Conservation (phyloP, 2,888 invertebrate genomes). For the Microctonus brassicae region DNA sequence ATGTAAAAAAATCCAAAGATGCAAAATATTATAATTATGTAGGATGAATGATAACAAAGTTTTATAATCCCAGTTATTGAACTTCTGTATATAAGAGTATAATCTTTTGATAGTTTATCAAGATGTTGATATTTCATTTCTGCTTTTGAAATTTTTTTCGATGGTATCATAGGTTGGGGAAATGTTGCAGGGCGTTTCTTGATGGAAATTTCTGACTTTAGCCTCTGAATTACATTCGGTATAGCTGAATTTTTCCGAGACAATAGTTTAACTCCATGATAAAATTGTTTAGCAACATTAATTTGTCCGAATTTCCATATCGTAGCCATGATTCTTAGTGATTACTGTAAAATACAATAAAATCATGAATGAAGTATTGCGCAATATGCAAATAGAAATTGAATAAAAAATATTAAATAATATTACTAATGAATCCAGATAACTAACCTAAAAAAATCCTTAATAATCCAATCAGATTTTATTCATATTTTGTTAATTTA, state of each 20-base stretch:
- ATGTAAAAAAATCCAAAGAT: neutral
- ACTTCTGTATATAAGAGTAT: neutral
- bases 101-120: neutral
- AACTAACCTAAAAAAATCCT: too few species aligned
- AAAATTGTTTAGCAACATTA: neutral
- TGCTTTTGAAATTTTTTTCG: neutral
- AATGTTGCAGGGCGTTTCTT: neutral
- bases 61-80: neutral
- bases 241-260: neutral
- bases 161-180: too few species aligned
- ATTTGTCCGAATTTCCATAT: neutral
- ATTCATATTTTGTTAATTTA: too few species aligned
- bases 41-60: neutral
- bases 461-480: too few species aligned
- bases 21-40: neutral
- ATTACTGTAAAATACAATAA: too few species aligned
- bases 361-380: too few species aligned
- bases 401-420: too few species aligned
- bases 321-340: too few species aligned
- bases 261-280: neutral
- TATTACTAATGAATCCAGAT: too few species aligned
- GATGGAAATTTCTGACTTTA: neutral
- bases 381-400: too few species aligned
- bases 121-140: neutral
- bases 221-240: neutral